These are phyloP conservation scores for Gryon sp. DNA, from an alignment of 1,140 invertebrate species.

Conservation along the genomic window DNA sequence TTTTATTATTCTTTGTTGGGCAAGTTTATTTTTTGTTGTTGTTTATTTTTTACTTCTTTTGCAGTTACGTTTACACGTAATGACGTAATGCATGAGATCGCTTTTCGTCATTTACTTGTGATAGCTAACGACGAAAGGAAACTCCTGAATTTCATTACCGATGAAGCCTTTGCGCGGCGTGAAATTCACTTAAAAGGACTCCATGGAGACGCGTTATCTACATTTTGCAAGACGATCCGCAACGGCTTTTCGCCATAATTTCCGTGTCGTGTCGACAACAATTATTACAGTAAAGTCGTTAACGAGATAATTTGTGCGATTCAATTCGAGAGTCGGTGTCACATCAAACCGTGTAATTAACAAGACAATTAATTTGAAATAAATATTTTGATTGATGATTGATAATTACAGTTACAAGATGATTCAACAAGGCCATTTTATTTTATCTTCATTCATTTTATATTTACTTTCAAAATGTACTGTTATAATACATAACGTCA, in stretches of 20 bases:
- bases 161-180: slow-evolving; percentile 16
- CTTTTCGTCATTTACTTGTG: slow-evolving; percentile 21
- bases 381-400: too few species aligned
- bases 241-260: slow-evolving; percentile 9
- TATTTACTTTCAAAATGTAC: too few species aligned
- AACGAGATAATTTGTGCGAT: slow-evolving; percentile 5
- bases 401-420: too few species aligned
- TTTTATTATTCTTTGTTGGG: slow-evolving; percentile 32
- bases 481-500: too few species aligned
- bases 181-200: slow-evolving; percentile 29
- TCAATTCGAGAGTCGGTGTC: background rate
- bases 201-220: background rate
- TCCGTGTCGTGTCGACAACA: background rate
- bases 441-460: too few species aligned
- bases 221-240: slow-evolving; percentile 16
- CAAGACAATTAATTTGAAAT: too few species aligned
- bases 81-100: slow-evolving; percentile 11
- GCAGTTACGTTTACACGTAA: slow-evolving; percentile 1
- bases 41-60: slow-evolving; percentile 5
- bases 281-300: slow-evolving; percentile 1
- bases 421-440: too few species aligned
- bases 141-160: slow-evolving; percentile 32
- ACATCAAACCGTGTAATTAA: too few species aligned
- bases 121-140: slow-evolving; percentile 18
- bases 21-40: too few species aligned